Base-by-base conservation (phyloP, 2,797 vertebrate genomes). In the Taenioides sp. region DNA sequence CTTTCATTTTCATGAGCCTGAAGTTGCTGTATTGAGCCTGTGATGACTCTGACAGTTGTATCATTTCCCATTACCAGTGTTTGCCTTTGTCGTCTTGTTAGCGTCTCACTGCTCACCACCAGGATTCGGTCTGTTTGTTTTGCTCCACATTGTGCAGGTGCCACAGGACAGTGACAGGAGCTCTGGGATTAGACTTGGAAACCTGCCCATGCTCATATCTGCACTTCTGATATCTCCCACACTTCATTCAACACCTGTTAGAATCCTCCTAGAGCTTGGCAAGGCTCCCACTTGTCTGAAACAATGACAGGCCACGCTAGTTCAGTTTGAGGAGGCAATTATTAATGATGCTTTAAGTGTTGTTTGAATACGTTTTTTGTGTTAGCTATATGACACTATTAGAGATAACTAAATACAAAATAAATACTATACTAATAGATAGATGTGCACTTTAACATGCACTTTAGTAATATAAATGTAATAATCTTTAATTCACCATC, bases 81-180 rank as follows among this genome's bases (percentile, higher is more conserved):
- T 66, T 66, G 65, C 25, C 28, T 40, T 20, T 49, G 64, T 66
- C 11, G 16, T 50, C 43, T 50, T 50, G 18, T 49, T 43, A 27
- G 67, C 23, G 67, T 27, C 52, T 27, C 58, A 62, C 71, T 34
- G 47, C 59, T 55, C 27, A 64, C 70, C 60, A 82, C 77, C 79
- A 82, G 84, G 70, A 86, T 71, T 78, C 52, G 18, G 71, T 78
- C 73, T 89, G 73, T 87, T 88, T 87, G 78, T 76, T 83, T 75
- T 80, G 67, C 65, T 80, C 55, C 73, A 72, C 73, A 74, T 75
- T 82, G 58, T 82, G 78, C 84, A 87, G 84, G 79, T 84, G 82
- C 31, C 81, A 69, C 57, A 60, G 65, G 69, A 78, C 67, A 66
- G 52, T 71, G 76, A 77, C 68, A 52, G 49, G 52, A 73, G 23